Conservation (phyloP, 2,113 vertebrate species). For the Anguilla rostrata region DNA sequence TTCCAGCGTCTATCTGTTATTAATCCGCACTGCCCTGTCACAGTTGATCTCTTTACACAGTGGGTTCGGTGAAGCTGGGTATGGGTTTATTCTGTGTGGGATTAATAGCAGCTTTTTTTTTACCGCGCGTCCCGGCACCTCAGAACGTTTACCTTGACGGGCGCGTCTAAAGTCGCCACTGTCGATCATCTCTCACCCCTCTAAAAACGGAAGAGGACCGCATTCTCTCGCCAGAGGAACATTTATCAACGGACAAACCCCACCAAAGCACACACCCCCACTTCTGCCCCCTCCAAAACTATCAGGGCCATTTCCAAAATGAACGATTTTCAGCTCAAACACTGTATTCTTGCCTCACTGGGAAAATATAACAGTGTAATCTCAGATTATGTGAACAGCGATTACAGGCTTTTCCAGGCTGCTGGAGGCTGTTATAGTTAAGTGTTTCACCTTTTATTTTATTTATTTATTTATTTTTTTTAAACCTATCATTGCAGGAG, state of each 20-base stretch:
- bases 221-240: background rate
- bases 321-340: background rate
- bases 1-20: background rate
- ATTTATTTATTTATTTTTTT: no score
- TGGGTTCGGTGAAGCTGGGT: background rate
- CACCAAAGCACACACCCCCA: background rate
- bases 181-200: background rate
- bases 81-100: background rate
- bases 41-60: background rate
- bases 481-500: background rate
- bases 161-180: background rate
- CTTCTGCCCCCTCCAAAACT: background rate
- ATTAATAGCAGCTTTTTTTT: background rate
- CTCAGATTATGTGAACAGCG: background rate
- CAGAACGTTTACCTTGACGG: background rate
- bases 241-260: background rate
- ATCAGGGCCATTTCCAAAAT: background rate
- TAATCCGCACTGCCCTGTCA: slow-evolving; percentile 8
- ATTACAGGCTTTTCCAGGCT: background rate
- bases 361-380: background rate
- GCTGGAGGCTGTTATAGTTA: background rate
- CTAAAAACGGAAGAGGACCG: background rate
- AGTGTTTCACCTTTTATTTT: background rate
- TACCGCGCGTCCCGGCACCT: background rate
- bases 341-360: background rate